Conservation (phyloP, 1,140 invertebrate species). For the Papilio glaucus region DNA sequence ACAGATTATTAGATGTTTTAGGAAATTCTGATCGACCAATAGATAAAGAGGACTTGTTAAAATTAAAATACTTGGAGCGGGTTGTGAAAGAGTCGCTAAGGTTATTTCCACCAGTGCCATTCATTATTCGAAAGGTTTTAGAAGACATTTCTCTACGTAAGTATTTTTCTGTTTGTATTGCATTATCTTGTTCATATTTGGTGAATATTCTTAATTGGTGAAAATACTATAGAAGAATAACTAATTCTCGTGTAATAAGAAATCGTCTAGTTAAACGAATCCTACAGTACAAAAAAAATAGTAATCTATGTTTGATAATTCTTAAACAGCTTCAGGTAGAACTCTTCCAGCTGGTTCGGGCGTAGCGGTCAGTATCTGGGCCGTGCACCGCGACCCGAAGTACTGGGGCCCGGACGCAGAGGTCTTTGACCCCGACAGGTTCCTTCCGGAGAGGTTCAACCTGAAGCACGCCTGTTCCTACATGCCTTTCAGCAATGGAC, state of each 20-base stretch:
- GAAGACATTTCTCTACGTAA: conserved; percentile 68
- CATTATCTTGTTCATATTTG: too few species aligned
- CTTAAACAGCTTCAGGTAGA: conserved; percentile 56
- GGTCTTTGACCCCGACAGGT: conserved; percentile 88
- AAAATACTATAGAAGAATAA: too few species aligned
- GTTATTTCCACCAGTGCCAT: conserved; percentile 86
- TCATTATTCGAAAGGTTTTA: conserved; percentile 68
- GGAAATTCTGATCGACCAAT: conserved; percentile 58
- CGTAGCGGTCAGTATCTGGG: conserved; percentile 60
- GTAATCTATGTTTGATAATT: too few species aligned
- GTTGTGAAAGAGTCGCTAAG: conserved; percentile 89
- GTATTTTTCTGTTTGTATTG: conserved; percentile 42
- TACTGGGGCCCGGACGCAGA: conserved; percentile 86
- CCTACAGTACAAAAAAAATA: too few species aligned
- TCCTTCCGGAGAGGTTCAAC: conserved; percentile 83
- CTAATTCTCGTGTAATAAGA: too few species aligned
- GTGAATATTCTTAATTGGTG: too few species aligned
- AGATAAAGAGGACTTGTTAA: conserved; percentile 62
- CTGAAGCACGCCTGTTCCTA: conserved; percentile 82
- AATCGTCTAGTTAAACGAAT: too few species aligned
- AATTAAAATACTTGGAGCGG: conserved; percentile 88
- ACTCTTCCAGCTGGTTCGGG: conserved; percentile 63
- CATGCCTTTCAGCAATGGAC: conserved; percentile 86
- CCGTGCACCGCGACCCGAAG: conserved; percentile 80
- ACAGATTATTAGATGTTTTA: conserved; percentile 60